These are phyloP conservation scores for Nannoperca australis DNA, from an alignment of 2,797 vertebrate species.

Conservation along the genomic window DNA sequence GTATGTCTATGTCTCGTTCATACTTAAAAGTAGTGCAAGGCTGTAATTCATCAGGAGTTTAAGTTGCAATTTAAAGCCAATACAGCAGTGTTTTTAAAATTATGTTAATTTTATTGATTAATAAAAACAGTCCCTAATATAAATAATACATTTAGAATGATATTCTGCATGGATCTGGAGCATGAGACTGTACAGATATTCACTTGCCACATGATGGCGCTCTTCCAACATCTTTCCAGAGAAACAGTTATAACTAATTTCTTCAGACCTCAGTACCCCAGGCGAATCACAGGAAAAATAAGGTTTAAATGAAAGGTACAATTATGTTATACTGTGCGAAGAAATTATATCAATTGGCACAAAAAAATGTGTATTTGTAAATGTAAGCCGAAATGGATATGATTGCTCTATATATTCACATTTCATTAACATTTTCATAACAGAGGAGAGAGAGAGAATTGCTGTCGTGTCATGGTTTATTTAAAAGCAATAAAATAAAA, in stretches of 20 bases:
- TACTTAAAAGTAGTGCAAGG: not conserved
- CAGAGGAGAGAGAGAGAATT: constrained; percentile 59
- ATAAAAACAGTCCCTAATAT: constrained; percentile 63
- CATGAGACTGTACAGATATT: constrained; percentile 60
- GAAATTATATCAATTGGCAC: constrained; percentile 12
- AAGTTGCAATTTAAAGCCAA: constrained; percentile 47
- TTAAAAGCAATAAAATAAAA: constrained; percentile 78
- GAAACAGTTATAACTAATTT: constrained; percentile 60
- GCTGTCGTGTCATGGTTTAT: constrained; percentile 79
- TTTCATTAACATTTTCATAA: constrained; percentile 61
- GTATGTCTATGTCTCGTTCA: not conserved
- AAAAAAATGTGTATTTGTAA: constrained; percentile 42
- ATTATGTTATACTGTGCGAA: constrained; percentile 5
- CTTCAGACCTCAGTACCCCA: constrained; percentile 53
- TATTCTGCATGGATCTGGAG: constrained; percentile 48
- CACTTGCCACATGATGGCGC: constrained; percentile 77
- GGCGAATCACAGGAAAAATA: constrained; percentile 37
- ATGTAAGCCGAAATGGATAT: constrained; percentile 28
- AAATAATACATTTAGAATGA: constrained; percentile 65
- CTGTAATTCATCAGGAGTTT: not conserved
- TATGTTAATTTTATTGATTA: constrained; percentile 66
- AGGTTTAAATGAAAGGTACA: constrained; percentile 33
- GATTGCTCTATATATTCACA: constrained; percentile 36
- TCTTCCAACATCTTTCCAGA: constrained; percentile 71
- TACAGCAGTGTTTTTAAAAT: constrained; percentile 39